phyloP scores from a whole-genome alignment of 2,797 vertebrate species.

The Anniella stebbinsi region DNA sequence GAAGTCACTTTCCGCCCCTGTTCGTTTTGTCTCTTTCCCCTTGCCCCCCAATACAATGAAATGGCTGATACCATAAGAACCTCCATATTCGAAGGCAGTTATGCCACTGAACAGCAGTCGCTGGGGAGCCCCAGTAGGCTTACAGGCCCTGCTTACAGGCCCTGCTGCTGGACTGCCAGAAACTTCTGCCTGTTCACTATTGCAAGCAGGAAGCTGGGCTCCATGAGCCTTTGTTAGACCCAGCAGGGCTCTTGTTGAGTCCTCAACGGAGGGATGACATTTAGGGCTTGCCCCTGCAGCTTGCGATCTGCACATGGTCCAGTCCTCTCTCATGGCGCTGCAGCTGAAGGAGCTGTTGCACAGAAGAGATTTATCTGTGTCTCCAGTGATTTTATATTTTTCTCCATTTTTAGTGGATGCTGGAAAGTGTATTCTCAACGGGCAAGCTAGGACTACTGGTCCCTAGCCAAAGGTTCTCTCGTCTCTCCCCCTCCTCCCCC shows the following conservation, averaged over 20 bases:
- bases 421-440: background rate
- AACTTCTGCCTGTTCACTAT: background rate
- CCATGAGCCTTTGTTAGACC: background rate
- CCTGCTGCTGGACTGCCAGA: background rate
- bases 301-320: background rate
- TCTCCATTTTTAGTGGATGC: background rate
- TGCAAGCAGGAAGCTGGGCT: background rate
- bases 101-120: background rate
- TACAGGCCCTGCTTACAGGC: background rate
- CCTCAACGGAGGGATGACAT: background rate
- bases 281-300: background rate
- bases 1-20: background rate
- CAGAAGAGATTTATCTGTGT: conserved; percentile 27
- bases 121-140: background rate
- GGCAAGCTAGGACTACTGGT: background rate
- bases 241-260: background rate
- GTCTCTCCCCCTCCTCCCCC: background rate
- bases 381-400: background rate
- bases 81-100: background rate
- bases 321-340: background rate
- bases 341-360: conserved; percentile 22
- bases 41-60: background rate
- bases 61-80: background rate
- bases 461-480: conserved; percentile 18
- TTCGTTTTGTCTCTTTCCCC: no score